Base-by-base conservation (phyloP, 2,888 invertebrate species). In the Chaitophorus viminalis region DNA sequence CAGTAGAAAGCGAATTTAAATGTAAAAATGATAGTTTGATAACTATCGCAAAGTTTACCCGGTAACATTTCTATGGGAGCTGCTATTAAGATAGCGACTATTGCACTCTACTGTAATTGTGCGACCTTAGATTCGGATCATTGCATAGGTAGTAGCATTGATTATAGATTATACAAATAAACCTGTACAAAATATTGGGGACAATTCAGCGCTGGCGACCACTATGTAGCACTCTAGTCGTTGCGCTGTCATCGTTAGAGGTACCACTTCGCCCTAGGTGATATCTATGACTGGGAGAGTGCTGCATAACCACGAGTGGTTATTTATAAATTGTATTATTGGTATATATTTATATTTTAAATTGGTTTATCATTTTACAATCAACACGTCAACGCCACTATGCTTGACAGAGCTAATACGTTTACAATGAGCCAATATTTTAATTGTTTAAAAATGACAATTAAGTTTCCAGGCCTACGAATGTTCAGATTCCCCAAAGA, bases 111-210 rank as follows among this genome's bases (percentile, higher is more conserved):
- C n/a, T n/a, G n/a, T n/a, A n/a, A n/a, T n/a, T n/a, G n/a, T n/a
- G n/a, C n/a, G n/a, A n/a, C n/a, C n/a, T n/a, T n/a, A n/a, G n/a
- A n/a, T n/a, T n/a, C n/a, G n/a, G n/a, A n/a, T n/a, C n/a, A n/a
- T n/a, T n/a, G n/a, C n/a, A n/a, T n/a, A 65, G 68, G 3, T 25
- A 14, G 4, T 70, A 11, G 14, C 70, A 70, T 70, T 70, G 70
- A 70, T 70, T 70, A 70, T 70, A 70, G 31, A 70, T 31, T 70
- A 70, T 31, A 70, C 31, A 70, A 31, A 70, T 70, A 70, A 70
- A 31, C 70, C 29, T n/a, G n/a, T n/a, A n/a, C n/a, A n/a, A n/a
- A n/a, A n/a, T n/a, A n/a, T n/a, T n/a, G n/a, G n/a, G n/a, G n/a
- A n/a, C n/a, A n/a, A 31, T 70, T 29, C 31, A 31, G 31, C 31